Conservation (phyloP, 2,113 vertebrate species). For the Pelvicachromis taeniatus region DNA sequence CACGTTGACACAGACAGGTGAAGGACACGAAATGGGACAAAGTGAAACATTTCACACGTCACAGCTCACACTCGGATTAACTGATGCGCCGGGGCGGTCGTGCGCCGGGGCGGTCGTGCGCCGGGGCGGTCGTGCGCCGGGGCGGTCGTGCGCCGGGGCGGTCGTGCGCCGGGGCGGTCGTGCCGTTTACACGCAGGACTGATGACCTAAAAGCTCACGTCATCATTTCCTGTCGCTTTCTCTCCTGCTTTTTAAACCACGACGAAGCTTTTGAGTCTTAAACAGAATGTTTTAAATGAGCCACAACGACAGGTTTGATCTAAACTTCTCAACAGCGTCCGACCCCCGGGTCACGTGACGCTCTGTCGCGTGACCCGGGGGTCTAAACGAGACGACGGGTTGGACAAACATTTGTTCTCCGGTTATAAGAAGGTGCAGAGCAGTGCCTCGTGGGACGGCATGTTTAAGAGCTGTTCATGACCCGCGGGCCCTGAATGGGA, state of each 20-base stretch:
- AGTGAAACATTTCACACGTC: background rate
- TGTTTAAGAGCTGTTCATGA: background rate
- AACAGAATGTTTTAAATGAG: background rate
- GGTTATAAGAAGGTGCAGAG: background rate
- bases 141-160: background rate
- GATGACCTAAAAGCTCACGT: background rate
- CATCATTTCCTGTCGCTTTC: background rate
- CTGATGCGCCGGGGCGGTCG: accelerated
- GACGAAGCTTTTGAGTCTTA: background rate
- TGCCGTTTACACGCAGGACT: background rate
- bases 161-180: background rate
- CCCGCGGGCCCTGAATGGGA: background rate
- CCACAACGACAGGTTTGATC: background rate
- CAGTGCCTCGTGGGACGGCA: background rate
- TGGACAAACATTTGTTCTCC: background rate
- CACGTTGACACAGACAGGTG: constrained; percentile 18
- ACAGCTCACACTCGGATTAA: background rate
- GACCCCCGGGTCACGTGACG: background rate
- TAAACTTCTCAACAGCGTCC: accelerated
- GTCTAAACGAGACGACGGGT: background rate
- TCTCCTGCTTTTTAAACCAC: background rate
- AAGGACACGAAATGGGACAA: constrained; percentile 27
- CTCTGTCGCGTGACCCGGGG: background rate
- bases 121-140: too few relatives aligned
- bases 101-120: background rate